phyloP scores from a whole-genome alignment of 2,888 invertebrate genomes.

The Byasa hedistus region DNA sequence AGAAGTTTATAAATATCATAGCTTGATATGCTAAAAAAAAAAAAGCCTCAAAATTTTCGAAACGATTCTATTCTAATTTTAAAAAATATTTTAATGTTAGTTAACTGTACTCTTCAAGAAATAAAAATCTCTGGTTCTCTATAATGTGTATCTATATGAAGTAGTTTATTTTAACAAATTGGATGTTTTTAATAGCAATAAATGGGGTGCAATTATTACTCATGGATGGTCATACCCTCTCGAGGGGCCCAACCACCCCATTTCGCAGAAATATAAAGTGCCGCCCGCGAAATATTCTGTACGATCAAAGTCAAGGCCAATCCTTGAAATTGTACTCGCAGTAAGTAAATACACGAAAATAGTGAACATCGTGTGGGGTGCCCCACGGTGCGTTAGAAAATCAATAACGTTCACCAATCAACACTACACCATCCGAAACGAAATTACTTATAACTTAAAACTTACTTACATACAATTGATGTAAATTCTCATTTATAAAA shows the following conservation, averaged over 20 bases:
- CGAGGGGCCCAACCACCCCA: constrained; percentile 54
- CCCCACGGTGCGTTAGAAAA: constrained; percentile 40
- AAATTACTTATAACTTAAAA: constrained; percentile 32
- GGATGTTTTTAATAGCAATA: not conserved
- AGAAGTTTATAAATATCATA: too few relatives aligned
- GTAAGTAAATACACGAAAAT: constrained; percentile 19
- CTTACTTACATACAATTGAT: constrained; percentile 45
- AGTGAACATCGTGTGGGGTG: constrained; percentile 39
- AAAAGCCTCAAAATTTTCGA: too few relatives aligned
- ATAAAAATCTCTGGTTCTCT: not conserved
- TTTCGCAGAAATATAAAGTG: constrained; percentile 45
- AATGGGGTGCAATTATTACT: constrained; percentile 43
- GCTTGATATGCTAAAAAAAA: too few relatives aligned
- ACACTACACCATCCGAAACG: constrained; percentile 31
- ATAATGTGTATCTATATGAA: not conserved
- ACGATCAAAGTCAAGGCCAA: constrained; percentile 42
- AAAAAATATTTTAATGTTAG: too few relatives aligned
- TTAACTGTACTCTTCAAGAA: too few relatives aligned
- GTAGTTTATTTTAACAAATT: not conserved
- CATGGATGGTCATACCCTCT: constrained; percentile 45
- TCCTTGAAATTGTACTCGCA: constrained; percentile 42
- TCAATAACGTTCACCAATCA: constrained; percentile 42
- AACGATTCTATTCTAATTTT: too few relatives aligned
- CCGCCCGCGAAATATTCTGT: constrained; percentile 38
- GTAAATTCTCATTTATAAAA: constrained; percentile 70